Evolutionary conservation across 2,888 invertebrate genomes (phyloP).

Genomic region (Sminthurinus aureus): DNA sequence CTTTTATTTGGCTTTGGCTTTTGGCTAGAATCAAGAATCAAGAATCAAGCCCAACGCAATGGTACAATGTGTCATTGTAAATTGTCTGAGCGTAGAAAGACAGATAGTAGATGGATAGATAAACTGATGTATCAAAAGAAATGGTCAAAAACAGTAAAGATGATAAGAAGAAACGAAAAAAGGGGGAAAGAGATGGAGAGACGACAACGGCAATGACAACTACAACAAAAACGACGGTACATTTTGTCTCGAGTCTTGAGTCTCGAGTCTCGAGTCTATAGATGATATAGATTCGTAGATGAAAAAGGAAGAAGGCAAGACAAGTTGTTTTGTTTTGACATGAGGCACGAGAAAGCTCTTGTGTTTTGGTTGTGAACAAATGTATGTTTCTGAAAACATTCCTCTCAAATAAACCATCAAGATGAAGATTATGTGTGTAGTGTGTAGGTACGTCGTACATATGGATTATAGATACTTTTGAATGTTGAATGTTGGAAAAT

Average conservation of each 20-base stretch:
- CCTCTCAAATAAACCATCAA: conserved; percentile 29
- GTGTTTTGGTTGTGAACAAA: conserved; percentile 40
- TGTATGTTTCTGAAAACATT: conserved; percentile 34
- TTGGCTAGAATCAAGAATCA: background rate
- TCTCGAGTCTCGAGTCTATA: no score
- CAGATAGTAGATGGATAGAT: no score
- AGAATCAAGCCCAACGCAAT: no score
- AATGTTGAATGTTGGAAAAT: background rate
- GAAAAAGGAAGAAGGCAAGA: conserved; percentile 21
- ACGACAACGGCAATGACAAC: background rate
- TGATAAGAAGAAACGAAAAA: background rate
- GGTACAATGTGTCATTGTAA: no score
- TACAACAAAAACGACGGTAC: no score
- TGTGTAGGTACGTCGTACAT: no score
- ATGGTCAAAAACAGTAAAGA: background rate
- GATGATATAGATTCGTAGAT: no score
- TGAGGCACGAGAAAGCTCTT: conserved; percentile 59
- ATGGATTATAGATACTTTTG: no score
- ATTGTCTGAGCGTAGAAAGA: no score
- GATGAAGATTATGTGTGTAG: no score
- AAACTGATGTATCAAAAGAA: no score
- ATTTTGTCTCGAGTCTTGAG: background rate
- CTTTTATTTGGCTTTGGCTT: no score
- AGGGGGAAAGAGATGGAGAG: conserved; percentile 6
- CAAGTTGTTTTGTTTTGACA: conserved; percentile 58